Evolutionary conservation across 2,888 invertebrate species (phyloP).

Genomic region (Azorinus chamasolen): DNA sequence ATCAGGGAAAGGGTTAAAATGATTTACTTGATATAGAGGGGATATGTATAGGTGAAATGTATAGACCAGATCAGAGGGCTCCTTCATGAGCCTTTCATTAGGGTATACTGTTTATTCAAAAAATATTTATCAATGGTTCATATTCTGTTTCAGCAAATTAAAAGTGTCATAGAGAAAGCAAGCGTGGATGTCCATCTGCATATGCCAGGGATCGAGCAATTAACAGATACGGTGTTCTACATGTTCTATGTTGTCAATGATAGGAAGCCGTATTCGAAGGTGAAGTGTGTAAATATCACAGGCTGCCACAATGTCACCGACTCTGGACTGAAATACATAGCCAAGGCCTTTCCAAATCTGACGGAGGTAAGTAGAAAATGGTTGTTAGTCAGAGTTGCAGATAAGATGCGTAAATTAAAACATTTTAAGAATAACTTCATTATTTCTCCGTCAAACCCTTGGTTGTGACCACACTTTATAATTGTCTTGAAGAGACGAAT

Average conservation of each 20-base stretch:
- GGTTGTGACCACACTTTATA: too few species aligned
- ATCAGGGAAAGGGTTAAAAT: too few species aligned
- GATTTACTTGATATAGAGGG: too few species aligned
- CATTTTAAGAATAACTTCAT: too few species aligned
- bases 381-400: background rate
- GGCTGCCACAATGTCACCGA: conserved; percentile 67
- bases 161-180: background rate
- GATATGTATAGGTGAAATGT: too few species aligned
- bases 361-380: conserved; percentile 53
- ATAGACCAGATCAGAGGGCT: too few species aligned
- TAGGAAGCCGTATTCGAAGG: conserved; percentile 22
- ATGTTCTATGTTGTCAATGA: conserved; percentile 30
- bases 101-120: too few species aligned
- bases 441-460: too few species aligned
- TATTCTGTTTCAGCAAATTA: conserved; percentile 22
- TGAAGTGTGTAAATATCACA: conserved; percentile 47
- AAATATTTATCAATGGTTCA: too few species aligned
- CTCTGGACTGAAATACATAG: conserved; percentile 54
- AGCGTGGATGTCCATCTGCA: conserved; percentile 1
- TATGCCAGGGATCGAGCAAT: conserved; percentile 53
- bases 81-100: too few species aligned
- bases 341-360: conserved; percentile 55
- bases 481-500: too few species aligned
- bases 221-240: conserved; percentile 61
- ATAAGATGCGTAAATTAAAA: too few species aligned